phyloP scores from a whole-genome alignment of 2,797 vertebrate species.

The Kryptopterus vitreolus region DNA sequence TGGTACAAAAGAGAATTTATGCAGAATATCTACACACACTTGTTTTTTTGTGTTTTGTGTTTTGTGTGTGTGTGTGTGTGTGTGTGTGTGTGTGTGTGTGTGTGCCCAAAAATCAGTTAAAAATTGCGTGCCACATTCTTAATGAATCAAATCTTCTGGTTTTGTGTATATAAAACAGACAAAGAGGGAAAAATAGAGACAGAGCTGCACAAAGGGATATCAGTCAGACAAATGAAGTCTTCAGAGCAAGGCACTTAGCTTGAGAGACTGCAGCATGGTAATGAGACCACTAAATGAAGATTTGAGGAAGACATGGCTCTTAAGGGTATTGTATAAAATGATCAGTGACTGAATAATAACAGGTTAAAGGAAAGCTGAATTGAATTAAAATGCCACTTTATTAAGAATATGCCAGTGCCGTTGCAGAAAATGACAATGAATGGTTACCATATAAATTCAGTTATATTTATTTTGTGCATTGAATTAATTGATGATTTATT shows the following conservation, averaged over 20 bases:
- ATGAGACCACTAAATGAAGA: conserved; percentile 19
- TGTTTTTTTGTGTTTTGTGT: no score
- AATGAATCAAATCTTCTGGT: neutral
- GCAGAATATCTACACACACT: conserved; percentile 6
- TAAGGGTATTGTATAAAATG: neutral
- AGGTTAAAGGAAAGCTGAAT: neutral
- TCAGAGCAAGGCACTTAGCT: conserved; percentile 26
- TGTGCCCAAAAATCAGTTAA: conserved; percentile 34
- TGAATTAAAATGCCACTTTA: neutral
- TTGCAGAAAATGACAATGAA: neutral
- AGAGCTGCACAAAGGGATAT: conserved; percentile 25
- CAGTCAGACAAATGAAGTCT: conserved; percentile 31
- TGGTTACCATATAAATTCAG: neutral
- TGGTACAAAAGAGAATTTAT: conserved; percentile 1
- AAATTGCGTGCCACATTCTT: conserved; percentile 39
- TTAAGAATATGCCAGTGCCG: neutral
- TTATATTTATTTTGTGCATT: no score
- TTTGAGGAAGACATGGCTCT: conserved; percentile 6
- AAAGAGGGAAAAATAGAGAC: neutral
- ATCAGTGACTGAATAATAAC: conserved; percentile 5
- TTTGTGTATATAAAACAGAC: neutral
- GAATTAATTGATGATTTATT: no score
- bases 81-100: neutral
- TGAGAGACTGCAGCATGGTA: conserved; percentile 11
- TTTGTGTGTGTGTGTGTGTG: conserved; percentile 1